Percentiles rank a stretch among this genome's conserved stretches.
Evolutionary conservation across 92 coral and sea anemone species (phyloP).

Genomic region (Pocillopora meandrina): DNA sequence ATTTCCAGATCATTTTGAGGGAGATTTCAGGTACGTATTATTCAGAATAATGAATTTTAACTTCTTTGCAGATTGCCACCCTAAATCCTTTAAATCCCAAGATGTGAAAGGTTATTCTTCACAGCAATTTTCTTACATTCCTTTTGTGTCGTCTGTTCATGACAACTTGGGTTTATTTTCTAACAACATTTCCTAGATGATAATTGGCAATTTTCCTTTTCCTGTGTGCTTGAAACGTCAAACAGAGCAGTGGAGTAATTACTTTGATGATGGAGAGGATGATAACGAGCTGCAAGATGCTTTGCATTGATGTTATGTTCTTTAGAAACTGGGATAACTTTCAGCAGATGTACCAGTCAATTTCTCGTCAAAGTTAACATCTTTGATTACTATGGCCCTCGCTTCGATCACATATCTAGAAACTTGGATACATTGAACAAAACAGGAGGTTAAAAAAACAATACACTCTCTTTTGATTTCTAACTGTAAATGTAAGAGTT

Average conservation of each 20-base stretch:
- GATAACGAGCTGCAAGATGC: background rate
- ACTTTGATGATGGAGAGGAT: conserved; percentile 47
- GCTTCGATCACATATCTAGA: conserved; percentile 67
- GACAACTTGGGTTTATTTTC: background rate
- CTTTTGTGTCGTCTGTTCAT: too few relatives aligned
- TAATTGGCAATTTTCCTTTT: too few relatives aligned
- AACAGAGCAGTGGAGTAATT: conserved; percentile 62
- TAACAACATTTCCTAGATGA: too few relatives aligned
- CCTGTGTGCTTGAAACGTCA: too few relatives aligned
- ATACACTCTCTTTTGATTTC: background rate
- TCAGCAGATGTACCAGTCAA: background rate
- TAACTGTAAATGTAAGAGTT: background rate
- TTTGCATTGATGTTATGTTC: background rate
- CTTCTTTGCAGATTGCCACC: background rate
- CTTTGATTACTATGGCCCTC: conserved; percentile 93
- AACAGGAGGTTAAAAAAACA: conserved; percentile 28
- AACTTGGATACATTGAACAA: conserved; percentile 71
- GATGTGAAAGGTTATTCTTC: too few relatives aligned
- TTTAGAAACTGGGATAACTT: background rate
- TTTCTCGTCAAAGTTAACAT: conserved; percentile 5
- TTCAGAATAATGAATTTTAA: background rate
- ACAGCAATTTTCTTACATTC: too few relatives aligned
- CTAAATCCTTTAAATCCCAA: too few relatives aligned
- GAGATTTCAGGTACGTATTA: conserved; percentile 1
- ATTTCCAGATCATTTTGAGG: conserved; percentile 11